Conservation (phyloP, 2,113 vertebrate species). For the Chiloscyllium plagiosum region DNA sequence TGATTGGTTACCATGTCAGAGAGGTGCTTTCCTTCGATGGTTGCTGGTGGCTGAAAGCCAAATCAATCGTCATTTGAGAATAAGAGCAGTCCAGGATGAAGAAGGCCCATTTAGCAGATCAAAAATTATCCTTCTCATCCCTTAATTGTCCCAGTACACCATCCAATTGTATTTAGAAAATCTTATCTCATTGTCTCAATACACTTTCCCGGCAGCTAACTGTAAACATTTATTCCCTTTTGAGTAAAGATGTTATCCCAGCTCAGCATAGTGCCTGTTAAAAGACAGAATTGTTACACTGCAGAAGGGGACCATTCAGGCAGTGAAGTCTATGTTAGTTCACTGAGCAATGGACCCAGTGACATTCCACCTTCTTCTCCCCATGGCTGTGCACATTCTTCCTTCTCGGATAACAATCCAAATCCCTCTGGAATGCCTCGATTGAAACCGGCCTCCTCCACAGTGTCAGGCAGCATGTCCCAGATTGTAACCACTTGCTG, state of each 20-base stretch:
- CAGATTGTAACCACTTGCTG: no score
- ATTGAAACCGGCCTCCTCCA: no score
- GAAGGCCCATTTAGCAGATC: background rate
- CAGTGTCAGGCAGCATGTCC: no score
- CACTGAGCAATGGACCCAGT: no score
- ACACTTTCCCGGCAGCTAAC: background rate
- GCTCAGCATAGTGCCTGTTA: no score
- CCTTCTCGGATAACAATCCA: no score
- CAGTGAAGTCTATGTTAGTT: no score
- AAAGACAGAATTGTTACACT: no score
- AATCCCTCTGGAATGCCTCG: no score
- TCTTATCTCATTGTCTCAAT: background rate
- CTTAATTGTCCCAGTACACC: background rate
- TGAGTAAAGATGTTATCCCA: background rate
- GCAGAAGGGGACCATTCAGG: no score
- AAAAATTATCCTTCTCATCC: background rate
- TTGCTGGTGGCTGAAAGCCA: background rate
- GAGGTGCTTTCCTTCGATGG: background rate
- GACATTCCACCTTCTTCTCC: no score
- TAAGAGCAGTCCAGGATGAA: background rate
- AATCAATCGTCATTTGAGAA: background rate
- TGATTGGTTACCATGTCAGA: background rate
- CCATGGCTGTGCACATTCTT: no score
- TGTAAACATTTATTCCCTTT: background rate
- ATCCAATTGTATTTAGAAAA: background rate